Base-by-base conservation (phyloP, 2,113 vertebrate genomes). In the Pan paniscus region DNA sequence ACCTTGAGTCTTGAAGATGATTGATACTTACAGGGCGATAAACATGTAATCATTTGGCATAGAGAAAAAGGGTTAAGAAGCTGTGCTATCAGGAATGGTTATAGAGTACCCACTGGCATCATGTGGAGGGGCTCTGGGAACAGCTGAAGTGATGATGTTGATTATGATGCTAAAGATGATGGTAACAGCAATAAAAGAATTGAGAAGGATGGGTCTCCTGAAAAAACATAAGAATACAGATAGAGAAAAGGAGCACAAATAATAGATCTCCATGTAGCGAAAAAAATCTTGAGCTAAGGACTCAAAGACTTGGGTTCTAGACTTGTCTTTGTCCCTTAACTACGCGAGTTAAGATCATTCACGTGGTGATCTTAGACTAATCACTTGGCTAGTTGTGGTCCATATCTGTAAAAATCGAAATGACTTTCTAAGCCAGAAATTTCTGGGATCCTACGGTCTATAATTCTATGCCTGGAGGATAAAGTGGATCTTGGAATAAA, bases 401-500 rank as follows among this genome's bases (percentile, higher is more conserved):
- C 30, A 89, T 73, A 52, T n/a, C 68, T 57, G 57, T 73, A 83
- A 90, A 94, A 89, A 95, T 6, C 30, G 10, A 20, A n/a, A 30
- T 93, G n/a, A 70, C 67, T 18, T 9, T 93, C 30, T 64, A 93
- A 68, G 30, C 17, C 70, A 93, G 67, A 95, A 78, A 85, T 32
- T 13, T 72, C 30, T 57, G 8, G 68, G 43, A 72, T 73, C 7
- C 18, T 76, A 40, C 0, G 52, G 43, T 79, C 13, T 64, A n/a
- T 52, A 46, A 75, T 55, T 30, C 75, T 55, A 68, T 55, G 23
- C 20, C 30, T 48, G 18, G 40, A 59, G 23, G 70, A 92, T 25
- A 84, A 97, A 94, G 20, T 85, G 32, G 18, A 17, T 93, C 79
- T 88, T 76, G 20, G 84, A 90, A 40, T 27, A 52, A 95, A 88